Evolutionary conservation across 1,140 invertebrate genomes (phyloP), one percentile per base, ranked within the genome.

Genomic region (Drosophila sturtevanti): DNA sequence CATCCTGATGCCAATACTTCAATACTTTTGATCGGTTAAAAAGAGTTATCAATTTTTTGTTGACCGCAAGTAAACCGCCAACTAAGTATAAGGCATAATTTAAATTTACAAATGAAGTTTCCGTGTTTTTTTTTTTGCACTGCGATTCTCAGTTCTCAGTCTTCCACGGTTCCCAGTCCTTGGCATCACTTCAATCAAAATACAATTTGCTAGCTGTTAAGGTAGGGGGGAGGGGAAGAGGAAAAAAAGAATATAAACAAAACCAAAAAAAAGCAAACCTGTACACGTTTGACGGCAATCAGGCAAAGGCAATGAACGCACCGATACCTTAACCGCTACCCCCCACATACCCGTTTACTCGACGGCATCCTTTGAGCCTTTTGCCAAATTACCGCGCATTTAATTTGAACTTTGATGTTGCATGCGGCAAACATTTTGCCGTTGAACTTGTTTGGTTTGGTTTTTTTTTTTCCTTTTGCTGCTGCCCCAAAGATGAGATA

Each of bases 371-470:
- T 89, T 89, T 89, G 84, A 89, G 84, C 84, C 85, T 90, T 89
- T 89, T 89, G 86, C 85, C 85, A 89, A 89, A 89, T 89, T 89
- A 86, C 86, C 80, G 85, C 85, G 85, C 85, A 89, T 89, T 89
- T 89, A 89, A 89, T 89, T 89, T 89, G 79, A 89, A 90, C 85
- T 89, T 89, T 89, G 85, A 89, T 89, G 85, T 89, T 89, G 85
- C 85, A 89, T 81, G 85, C 85, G 85, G 85, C 85, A 81, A 72
- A 77, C 72, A 67, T 51, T 79, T 81, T 71, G 61, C 81, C 64
- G 75, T 71, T 69, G 67, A 63, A 63, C 51, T 70, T 31, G 27
- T 31, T 31, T 31, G 27, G 27, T 31, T 24, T 4, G 1, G 24
- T 24, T 1, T 76, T 77, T 77, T 48, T 70, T 65, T 77, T 41